These are phyloP conservation scores for Exocentrus adspersus DNA, from an alignment of 2,888 invertebrate genomes.

Conservation along the genomic window DNA sequence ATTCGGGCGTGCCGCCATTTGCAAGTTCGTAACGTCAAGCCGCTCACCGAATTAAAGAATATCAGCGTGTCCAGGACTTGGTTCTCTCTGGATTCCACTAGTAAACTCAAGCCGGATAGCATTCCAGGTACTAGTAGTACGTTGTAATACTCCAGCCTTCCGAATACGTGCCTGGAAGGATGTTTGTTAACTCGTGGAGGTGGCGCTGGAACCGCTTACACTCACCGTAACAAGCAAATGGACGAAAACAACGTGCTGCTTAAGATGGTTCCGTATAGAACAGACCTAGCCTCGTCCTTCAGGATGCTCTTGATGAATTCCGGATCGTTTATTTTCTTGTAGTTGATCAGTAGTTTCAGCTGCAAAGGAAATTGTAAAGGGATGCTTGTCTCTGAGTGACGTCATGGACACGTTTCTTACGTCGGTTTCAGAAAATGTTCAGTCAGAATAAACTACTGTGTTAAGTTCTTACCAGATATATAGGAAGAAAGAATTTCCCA, in stretches of 20 bases:
- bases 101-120: slow-evolving; percentile 47
- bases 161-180: slow-evolving; percentile 46
- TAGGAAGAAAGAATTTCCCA: slow-evolving; percentile 50
- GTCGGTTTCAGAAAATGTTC: too few relatives aligned
- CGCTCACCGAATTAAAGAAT: slow-evolving; percentile 53
- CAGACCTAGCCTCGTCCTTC: slow-evolving; percentile 65
- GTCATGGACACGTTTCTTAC: too few relatives aligned
- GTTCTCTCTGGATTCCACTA: slow-evolving; percentile 52
- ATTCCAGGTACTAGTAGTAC: slow-evolving; percentile 46
- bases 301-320: slow-evolving; percentile 65
- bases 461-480: slow-evolving; percentile 51
- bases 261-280: slow-evolving; percentile 66
- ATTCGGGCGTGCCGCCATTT: too few relatives aligned
- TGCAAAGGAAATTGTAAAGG: slow-evolving; percentile 57
- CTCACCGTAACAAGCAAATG: slow-evolving; percentile 68
- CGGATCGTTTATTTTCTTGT: slow-evolving; percentile 64
- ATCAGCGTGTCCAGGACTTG: slow-evolving; percentile 49
- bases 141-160: slow-evolving; percentile 45
- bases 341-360: slow-evolving; percentile 68
- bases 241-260: slow-evolving; percentile 65
- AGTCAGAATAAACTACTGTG: too few relatives aligned
- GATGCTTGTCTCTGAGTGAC: too few relatives aligned
- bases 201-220: slow-evolving; percentile 5
- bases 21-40: too few relatives aligned
- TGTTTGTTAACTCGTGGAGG: not conserved